Base-by-base conservation (phyloP, 1,140 invertebrate genomes). In the Drosophila paulistorum region DNA sequence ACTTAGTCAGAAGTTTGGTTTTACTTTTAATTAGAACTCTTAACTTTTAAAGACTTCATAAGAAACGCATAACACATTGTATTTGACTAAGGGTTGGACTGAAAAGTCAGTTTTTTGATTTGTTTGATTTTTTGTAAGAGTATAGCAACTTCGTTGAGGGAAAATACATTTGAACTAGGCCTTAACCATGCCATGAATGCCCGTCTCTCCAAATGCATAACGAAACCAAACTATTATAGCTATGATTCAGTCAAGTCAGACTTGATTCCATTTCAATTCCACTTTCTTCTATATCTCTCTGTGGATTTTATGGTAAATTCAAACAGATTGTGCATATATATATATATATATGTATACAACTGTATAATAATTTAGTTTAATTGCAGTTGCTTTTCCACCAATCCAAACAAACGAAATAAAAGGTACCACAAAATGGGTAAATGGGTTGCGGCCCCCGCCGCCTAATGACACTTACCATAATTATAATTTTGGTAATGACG, bases 401-500 rank as follows among this genome's bases (percentile, higher is more conserved):
- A 39, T 26, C 30, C 41, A 55, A 60, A 79, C 66, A 63, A 64
- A 78, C 65, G 41, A 64, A 79, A 79, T 59, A 64, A 79, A 79
- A 63, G 68, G 63, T 70, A 60, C 76, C 10, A 35, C 63, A 64
- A 73, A 57, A 71, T 51, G 45, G 45, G 45, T 51, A 81, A 87
- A 87, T 82, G 83, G 82, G 83, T 82, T 77, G 45, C 9, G 11
- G 5, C 45, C 45, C 45, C 10, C 79, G 62, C 66, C 77, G 81
- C 85, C 84, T 89, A 89, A 89, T 89, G 81, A 84, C 84, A 89
- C 85, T 89, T 68, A 84, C 85, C 72, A 90, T 89, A 89, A 89
- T 89, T 89, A 89, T 90, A 89, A 90, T 89, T 89, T 89, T 82
- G 85, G 84, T 89, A 89, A 89, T 89, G 84, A 90, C 85, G 75